Evolutionary conservation across 1,140 invertebrate genomes (phyloP), one percentile per base, ranked within the genome.

Genomic region (Orius insidiosus): DNA sequence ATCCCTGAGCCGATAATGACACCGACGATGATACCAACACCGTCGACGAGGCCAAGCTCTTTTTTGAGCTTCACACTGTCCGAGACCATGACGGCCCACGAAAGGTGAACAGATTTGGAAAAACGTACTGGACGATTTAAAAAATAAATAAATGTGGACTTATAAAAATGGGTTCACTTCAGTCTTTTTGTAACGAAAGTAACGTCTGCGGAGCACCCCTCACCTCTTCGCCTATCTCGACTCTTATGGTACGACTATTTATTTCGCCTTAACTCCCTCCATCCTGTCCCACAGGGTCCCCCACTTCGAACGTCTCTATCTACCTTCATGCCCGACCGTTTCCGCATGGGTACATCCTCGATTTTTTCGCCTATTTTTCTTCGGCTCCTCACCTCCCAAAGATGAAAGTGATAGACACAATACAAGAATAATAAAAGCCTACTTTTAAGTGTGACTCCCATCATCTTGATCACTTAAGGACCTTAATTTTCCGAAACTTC

Each of bases 1-100:
- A 98, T 83, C 46, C 85, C 85, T 3, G 86, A 76, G 0, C 90
- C 90, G 42, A 94, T 77, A 53, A 95, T 94, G 47, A 93, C 80
- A 40, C 90, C 90, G 7, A 93, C 76, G 54, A 93, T 92, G 54
- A 94, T 90, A 1, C 85, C 80, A 9, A 90, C 80, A 15, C 90
- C 90, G 63, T 95, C 87, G 35, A 89, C 57, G 19, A 97, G 63
- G 0, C 85, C 80, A 19, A 97, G 71, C 61, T 89, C 78, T 54
- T 88, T 87, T 63, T 87, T 85, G 59, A 93, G 64, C 54, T 76
- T 71, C 5, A 85, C 64, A 13, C 70, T 69, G 15, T 39, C 38
- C 11, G 38, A 40, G 13, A 24, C 37, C 15, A 31, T 16, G 8
- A 15, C 8, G 9, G 35, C 30, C n/a, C 9, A 15, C 32, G 24